phyloP scores from a whole-genome alignment of 2,113 vertebrate genomes.

The Oreochromis tanganicae region DNA sequence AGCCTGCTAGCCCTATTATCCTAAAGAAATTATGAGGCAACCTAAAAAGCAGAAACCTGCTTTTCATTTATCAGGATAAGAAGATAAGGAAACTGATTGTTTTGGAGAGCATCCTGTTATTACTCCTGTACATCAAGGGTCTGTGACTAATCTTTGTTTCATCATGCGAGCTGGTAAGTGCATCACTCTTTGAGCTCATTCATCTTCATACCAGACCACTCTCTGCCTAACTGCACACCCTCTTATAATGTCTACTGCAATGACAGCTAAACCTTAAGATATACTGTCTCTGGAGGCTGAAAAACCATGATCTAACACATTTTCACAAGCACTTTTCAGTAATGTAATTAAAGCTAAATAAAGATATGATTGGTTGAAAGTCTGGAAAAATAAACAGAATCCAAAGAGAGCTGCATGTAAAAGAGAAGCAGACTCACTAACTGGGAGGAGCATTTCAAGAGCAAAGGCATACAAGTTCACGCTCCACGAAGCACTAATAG shows the following conservation, averaged over 20 bases:
- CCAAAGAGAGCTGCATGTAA: neutral
- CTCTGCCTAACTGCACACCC: neutral
- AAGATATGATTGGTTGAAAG: neutral
- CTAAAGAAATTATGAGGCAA: neutral
- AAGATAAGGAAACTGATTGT: neutral
- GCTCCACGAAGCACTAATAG: constrained; percentile 49
- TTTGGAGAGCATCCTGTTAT: neutral
- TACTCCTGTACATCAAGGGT: neutral
- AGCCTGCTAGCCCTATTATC: neutral
- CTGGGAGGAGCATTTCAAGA: constrained; percentile 5
- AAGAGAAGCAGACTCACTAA: neutral
- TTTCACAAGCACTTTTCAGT: neutral
- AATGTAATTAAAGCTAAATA: neutral
- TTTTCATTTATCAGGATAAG: neutral
- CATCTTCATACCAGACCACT: neutral
- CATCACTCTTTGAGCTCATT: neutral
- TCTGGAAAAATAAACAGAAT: neutral
- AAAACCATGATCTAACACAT: neutral
- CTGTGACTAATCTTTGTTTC: neutral
- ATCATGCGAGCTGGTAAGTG: neutral
- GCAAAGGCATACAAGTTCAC: constrained; percentile 44
- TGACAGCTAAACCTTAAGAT: neutral
- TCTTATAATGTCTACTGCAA: neutral
- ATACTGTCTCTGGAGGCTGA: neutral
- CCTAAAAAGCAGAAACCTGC: neutral